A percentile compares a stretch with the other conserved stretches of the same genome.
Conservation (phyloP, 1,140 invertebrate species). For the Scaptomyza montana region DNA sequence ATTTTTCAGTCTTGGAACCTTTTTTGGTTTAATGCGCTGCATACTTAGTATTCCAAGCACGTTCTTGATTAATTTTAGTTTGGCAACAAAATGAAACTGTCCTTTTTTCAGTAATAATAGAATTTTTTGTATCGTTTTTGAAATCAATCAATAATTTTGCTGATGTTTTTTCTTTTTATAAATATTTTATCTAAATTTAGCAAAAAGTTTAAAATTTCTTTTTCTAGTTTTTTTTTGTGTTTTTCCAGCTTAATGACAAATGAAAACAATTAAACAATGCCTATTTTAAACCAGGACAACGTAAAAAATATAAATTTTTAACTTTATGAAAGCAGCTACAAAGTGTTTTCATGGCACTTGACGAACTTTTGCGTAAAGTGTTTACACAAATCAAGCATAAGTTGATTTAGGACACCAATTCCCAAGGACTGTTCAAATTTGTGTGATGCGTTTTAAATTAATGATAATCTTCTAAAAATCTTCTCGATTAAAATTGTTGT, state of each 20-base stretch:
- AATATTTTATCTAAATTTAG: neutral
- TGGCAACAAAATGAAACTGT: neutral
- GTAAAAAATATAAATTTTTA: slow-evolving; percentile 25
- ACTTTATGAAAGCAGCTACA: slow-evolving; percentile 13
- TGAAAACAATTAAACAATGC: slow-evolving; percentile 3
- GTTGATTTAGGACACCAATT: neutral
- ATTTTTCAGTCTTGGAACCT: no score
- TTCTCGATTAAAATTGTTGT: slow-evolving; percentile 12
- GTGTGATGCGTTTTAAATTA: slow-evolving; percentile 8
- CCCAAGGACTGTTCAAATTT: neutral
- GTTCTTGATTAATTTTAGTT: no score
- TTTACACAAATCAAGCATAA: slow-evolving; percentile 32
- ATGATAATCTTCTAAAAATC: slow-evolving; percentile 3
- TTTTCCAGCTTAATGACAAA: neutral
- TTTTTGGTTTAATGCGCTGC: no score
- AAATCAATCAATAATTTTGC: neutral
- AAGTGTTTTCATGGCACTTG: slow-evolving; percentile 34
- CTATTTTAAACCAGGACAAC: neutral
- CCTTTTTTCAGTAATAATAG: neutral
- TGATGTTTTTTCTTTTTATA: no score
- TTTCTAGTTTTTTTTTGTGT: neutral
- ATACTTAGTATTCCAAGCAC: no score
- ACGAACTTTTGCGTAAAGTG: slow-evolving; percentile 25
- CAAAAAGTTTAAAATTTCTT: neutral
- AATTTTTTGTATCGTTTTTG: neutral